Evolutionary conservation across 1,140 invertebrate species (phyloP), one percentile per base, ranked within the genome.

Genomic region (Dendrolimus kikuchii): DNA sequence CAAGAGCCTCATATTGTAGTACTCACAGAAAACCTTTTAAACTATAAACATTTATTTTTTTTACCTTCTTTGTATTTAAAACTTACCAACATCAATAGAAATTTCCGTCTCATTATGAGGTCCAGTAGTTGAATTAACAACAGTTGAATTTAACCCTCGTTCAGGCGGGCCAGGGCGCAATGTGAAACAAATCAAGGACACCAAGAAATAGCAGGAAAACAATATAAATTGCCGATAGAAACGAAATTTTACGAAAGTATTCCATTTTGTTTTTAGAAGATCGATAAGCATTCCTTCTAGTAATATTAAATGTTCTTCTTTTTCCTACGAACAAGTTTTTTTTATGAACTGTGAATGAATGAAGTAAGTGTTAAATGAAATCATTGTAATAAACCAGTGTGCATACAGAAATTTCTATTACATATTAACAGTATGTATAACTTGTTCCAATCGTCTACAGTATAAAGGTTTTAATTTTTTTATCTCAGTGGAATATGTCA

Each of bases 231-330:
- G 94, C 6, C 94, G 89, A 74, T 98, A 98, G 78, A 98, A 99
- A 58, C 96, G 96, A 54, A 93, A 95, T 85, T 97, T 97, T 2
- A 97, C 96, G 87, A 98, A 99, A 0, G 97, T 95, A 66, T 98
- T 96, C 98, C 98, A 99, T 88, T 99, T 99, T 0, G 97, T 97
- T 76, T 98, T 94, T 6, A 99, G 81, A 6, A 99, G 90, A 81
- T 99, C 96, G 5, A 98, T 94, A 23, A 99, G 87, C 51, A 98
- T 92, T 1, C 98, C 98, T 77, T 99, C 98, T 89, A 99, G 92
- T 58, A 99, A 89, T 71, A 98, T 96, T 62, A 99, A 88, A 89
- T 99, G 98, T 77, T 96, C 96, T 60, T 95, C 92, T 88, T 95
- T 96, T 62, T 98, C 95, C 96, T 98, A 59, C 5, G 64, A 76